Base-by-base conservation (phyloP, 2,113 vertebrate genomes). In the Rousettus leschenaultii region DNA sequence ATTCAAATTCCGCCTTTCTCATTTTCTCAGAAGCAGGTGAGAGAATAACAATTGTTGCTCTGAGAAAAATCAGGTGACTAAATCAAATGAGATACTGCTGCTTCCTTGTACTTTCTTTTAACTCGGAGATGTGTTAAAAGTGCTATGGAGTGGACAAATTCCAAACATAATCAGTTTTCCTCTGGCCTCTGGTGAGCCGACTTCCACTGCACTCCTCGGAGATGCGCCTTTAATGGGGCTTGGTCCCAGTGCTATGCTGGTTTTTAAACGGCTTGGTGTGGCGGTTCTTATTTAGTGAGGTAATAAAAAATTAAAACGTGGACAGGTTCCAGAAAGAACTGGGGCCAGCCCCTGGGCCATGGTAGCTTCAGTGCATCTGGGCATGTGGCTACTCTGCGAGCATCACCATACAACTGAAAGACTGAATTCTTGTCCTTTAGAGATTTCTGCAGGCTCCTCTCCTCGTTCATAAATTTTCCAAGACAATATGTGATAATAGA, bases 91-190 rank as follows among this genome's bases (percentile, higher is more conserved):
- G 43, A 68, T 88, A 43, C 89, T 89, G 91, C 97, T 89, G 94
- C 96, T 97, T 96, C 95, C 95, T 96, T 14, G 5, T 83, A 48
- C 68, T 8, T 65, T 65, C 53, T 87, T 89, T 55, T 26, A 94
- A 40, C 59, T 77, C 53, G 51, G 57, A 87, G 77, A 21, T 43
- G 3, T 0, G 0, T n/a, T 22, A 4, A 57, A 55, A 30, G 82
- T 63, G 48, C 78, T 38, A 24, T 5, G 0, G 5, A 59, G 79
- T 13, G 68, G 84, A 87, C 40, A 38, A 9, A 30, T 90, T 43
- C 61, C 74, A 22, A 10, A 35, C 28, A 55, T 8, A 15, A 7
- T 43, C 30, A 15, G 48, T 45, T 86, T 48, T 92, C 77, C 51
- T 21, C 1, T 10, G 75, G 84, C 24, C 48, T 51, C 80, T 26